Base-by-base conservation (phyloP, 2,888 invertebrate species). In the Chrysina gloriosa region DNA sequence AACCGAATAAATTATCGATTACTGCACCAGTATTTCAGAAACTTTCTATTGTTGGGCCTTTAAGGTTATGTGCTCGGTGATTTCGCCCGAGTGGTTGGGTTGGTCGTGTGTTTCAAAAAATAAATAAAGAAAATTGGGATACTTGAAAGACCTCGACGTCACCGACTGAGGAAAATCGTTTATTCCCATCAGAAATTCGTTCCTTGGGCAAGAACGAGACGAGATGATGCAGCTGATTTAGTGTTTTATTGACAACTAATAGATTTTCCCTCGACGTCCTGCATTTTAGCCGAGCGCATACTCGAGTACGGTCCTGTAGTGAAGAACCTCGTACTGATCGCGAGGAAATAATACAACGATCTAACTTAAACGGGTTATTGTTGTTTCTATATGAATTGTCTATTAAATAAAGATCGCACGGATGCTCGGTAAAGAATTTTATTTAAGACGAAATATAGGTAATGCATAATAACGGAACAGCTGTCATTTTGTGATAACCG, bases 401-500 rank as follows among this genome's bases (percentile, higher is more conserved):
- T 58, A 58, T 25, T 42, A 16, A 42, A 58, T 58, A 42, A 58
- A 58, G 27, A 27, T 42, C 42, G 23, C 27, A 39, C 25, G 11
- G 5, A 58, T 58, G 25, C 27, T 34, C 42, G 6, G 42, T 42
- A 42, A 23, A 58, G n/a, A 42, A 11, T 25, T 42, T 42, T 58
- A 42, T 42, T 42, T 58, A 58, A 39, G 34, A 42, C 27, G 58
- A 58, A 58, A 58, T 69, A 50, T 58, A 36, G 54, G 39, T 39
- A 65, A 64, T 64, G 31, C 48, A 65, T 56, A 45, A 45, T 69
- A 69, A 65, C 69, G 65, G 65, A 68, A 69, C 69, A 69, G 69
- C 69, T 69, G 69, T 69, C 69, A 69, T 69, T 69, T 69, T 69
- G 65, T 50, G 56, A 69, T 64, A 58, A 65, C 63, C 42, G 56